Conservation (phyloP, 1,140 invertebrate species). For the Lucilia cuprina region DNA sequence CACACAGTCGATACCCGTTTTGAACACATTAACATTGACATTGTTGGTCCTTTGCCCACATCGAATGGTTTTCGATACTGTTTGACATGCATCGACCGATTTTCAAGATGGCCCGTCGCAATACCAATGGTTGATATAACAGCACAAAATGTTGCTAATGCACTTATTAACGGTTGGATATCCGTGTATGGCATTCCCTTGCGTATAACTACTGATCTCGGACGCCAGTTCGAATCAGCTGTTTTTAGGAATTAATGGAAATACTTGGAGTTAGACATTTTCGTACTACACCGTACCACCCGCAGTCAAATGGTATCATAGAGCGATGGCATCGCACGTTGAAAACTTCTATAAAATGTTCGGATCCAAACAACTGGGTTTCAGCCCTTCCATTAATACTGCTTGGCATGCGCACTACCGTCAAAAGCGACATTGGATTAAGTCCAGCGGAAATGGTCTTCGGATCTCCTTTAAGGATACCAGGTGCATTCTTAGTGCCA, state of each 20-base stretch:
- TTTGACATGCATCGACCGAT: too few relatives aligned
- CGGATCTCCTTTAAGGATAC: constrained; percentile 49
- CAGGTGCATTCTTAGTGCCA: constrained; percentile 56
- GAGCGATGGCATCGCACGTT: constrained; percentile 2
- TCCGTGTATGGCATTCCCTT: too few relatives aligned
- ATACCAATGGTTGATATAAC: neutral
- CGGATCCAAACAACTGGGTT: neutral
- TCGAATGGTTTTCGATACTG: neutral
- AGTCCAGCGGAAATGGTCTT: constrained; percentile 40
- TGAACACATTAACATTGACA: neutral
- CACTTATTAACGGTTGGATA: constrained; percentile 43
- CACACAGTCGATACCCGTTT: neutral
- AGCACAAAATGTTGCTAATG: neutral
- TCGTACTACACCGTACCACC: neutral
- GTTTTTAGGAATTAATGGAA: constrained; percentile 25
- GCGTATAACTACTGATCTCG: constrained; percentile 55
- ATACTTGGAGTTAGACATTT: neutral
- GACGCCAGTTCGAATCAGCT: constrained; percentile 58
- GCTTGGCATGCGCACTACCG: constrained; percentile 44
- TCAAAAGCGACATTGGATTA: constrained; percentile 39
- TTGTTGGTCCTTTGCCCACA: neutral
- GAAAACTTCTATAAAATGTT: constrained; percentile 1
- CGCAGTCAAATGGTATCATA: neutral
- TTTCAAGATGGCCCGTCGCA: too few relatives aligned
- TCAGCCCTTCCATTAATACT: constrained; percentile 29